Evolutionary conservation across 1,140 invertebrate genomes (phyloP), one percentile per base, ranked within the genome.

Genomic region (Antheraea pernyi): DNA sequence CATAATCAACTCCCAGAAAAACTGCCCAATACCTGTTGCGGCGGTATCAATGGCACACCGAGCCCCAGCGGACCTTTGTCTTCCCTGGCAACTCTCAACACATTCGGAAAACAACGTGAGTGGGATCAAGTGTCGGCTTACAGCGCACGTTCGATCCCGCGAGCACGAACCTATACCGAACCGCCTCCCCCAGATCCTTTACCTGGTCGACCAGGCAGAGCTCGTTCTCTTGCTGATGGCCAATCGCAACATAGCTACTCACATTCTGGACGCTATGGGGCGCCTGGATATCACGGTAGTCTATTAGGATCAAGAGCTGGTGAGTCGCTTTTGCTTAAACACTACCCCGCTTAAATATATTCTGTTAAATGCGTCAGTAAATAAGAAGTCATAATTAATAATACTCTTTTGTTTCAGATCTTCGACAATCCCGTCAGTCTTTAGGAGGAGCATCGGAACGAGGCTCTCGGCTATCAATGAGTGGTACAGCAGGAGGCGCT

Each of bases 111-210:
- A 77, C 96, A 96, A 84, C 96, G 95, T 93, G 97, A 99, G 89
- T 98, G 97, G 97, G 98, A 99, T 92, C 97, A 98, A 90, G 95
- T 98, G 16, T 98, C 97, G 3, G 97, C 97, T 18, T 98, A 98
- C 88, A 98, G 97, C 85, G 96, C 96, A 69, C 93, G 97, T 79
- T 98, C 97, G 71, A 97, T 98, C 85, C 97, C 97, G n/a, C 92
- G 97, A 68, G 97, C 77, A 96, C 98, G 91, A 97, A 97, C 92
- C 93, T 96, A 68, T 93, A 96, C 67, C 94, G 96, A 86, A 93
- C 95, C 83, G 93, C 95, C 94, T 76, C 93, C 91, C 71, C 89
- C 91, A 65, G 90, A 92, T 70, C 82, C 88, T 59, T 70, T 92
- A 74, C 90, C 94, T 94, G 68, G 96, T 94, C 83, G 94, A 93